Evolutionary conservation across 2,797 vertebrate genomes (phyloP).

Genomic region (Rhinatrema bivittatum): DNA sequence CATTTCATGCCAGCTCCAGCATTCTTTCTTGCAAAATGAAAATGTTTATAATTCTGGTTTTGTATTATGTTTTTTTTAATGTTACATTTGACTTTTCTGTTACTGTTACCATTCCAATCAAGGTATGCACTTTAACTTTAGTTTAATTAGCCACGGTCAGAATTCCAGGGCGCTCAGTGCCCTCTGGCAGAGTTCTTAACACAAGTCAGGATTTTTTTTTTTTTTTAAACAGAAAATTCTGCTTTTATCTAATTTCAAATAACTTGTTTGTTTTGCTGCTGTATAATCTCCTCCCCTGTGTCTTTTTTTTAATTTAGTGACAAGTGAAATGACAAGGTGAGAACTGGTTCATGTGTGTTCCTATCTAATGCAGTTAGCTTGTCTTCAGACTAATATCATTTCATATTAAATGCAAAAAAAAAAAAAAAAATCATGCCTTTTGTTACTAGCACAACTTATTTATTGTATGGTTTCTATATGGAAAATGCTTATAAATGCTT

Average conservation of each 20-base stretch:
- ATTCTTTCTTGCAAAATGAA: slow-evolving; percentile 33
- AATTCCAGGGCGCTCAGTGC: slow-evolving; percentile 19
- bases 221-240: too few relatives aligned
- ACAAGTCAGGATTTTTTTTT: background rate
- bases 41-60: slow-evolving; percentile 19
- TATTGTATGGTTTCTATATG: slow-evolving; percentile 38
- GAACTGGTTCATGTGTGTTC: slow-evolving; percentile 20
- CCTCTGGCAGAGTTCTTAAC: too few relatives aligned
- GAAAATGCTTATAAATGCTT: slow-evolving; percentile 22
- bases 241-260: slow-evolving; percentile 12
- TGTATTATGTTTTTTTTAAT: too few relatives aligned
- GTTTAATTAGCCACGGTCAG: slow-evolving; percentile 26
- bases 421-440: too few relatives aligned
- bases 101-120: slow-evolving; percentile 34
- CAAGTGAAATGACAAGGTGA: slow-evolving; percentile 8
- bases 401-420: too few relatives aligned
- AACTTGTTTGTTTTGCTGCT: background rate
- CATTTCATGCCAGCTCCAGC: slow-evolving; percentile 9
- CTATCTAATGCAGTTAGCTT: slow-evolving; percentile 32
- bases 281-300: background rate
- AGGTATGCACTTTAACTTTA: slow-evolving; percentile 46
- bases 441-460: slow-evolving; percentile 50
- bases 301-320: background rate
- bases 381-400: slow-evolving; percentile 19
- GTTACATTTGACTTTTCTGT: slow-evolving; percentile 17